phyloP scores from a whole-genome alignment of 2,797 vertebrate genomes.

The Leptatherina wallacei region DNA sequence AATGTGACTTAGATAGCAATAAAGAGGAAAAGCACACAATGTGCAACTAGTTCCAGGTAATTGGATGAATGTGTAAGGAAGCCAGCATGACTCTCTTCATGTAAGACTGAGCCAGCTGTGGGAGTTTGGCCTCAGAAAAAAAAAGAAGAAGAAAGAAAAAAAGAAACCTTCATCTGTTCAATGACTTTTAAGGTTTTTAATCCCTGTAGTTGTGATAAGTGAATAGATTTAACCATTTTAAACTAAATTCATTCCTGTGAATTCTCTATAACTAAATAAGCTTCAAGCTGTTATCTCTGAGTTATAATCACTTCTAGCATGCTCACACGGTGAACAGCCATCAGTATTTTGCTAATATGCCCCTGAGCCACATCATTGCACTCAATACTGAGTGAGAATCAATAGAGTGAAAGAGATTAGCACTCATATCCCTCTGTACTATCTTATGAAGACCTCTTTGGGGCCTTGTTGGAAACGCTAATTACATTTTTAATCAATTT shows the following conservation, averaged over 20 bases:
- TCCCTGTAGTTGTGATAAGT: background rate
- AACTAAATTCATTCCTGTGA: background rate
- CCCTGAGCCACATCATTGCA: conserved; percentile 62
- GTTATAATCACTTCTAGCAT: conserved; percentile 28
- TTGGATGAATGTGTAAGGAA: conserved; percentile 40
- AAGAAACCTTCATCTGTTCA: background rate
- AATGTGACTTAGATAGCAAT: conserved; percentile 50
- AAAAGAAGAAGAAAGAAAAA: background rate
- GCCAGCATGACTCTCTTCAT: conserved; percentile 19
- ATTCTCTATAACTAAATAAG: background rate
- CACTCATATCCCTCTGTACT: conserved; percentile 68
- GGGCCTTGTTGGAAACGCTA: conserved; percentile 71
- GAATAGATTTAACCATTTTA: background rate
- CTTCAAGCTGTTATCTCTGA: conserved; percentile 33
- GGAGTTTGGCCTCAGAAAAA: conserved; percentile 11
- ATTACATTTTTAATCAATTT: conserved; percentile 78
- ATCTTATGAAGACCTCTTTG: conserved; percentile 76
- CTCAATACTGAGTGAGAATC: conserved; percentile 73
- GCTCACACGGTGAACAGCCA: conserved; percentile 35
- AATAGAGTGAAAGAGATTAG: conserved; percentile 76
- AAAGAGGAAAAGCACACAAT: conserved; percentile 34
- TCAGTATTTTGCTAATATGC: conserved; percentile 52
- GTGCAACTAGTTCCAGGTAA: conserved; percentile 49
- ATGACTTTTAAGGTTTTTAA: background rate
- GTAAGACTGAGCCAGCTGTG: conserved; percentile 17